A percentile compares a stretch with the other conserved stretches of the same genome.
phyloP scores from a whole-genome alignment of 2,113 vertebrate genomes.

The Passer montanus region DNA sequence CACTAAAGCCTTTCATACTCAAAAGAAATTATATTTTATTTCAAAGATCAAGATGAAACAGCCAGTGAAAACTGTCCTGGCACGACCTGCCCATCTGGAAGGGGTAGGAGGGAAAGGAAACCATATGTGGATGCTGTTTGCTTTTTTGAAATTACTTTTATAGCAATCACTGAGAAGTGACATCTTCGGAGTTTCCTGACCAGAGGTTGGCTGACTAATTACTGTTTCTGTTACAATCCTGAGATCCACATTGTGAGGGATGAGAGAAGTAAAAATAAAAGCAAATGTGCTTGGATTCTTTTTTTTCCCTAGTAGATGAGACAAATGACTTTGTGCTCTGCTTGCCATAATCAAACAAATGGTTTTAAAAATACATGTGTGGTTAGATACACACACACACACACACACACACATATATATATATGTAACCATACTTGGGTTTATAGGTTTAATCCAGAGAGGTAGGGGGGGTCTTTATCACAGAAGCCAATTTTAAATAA shows the following conservation, averaged over 20 bases:
- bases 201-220: not conserved
- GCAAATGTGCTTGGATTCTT: not conserved
- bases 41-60: not conserved
- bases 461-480: not conserved
- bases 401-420: rapidly evolving
- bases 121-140: not conserved
- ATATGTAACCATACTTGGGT: not conserved
- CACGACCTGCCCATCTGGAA: not conserved
- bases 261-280: not conserved
- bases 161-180: not conserved
- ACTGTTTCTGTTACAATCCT: not conserved
- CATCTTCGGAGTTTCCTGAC: not conserved
- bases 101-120: not conserved
- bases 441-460: not conserved
- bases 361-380: not conserved
- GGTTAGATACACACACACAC: not conserved
- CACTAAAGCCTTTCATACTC: not conserved
- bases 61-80: not conserved
- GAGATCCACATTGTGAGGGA: not conserved
- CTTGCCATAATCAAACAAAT: not conserved
- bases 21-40: not conserved
- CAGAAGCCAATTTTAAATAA: conserved; percentile 33
- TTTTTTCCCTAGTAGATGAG: not conserved
- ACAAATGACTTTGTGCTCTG: not conserved
- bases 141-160: not conserved